Conservation (phyloP, 2,797 vertebrate genomes). For the Peromyscus attwateri region DNA sequence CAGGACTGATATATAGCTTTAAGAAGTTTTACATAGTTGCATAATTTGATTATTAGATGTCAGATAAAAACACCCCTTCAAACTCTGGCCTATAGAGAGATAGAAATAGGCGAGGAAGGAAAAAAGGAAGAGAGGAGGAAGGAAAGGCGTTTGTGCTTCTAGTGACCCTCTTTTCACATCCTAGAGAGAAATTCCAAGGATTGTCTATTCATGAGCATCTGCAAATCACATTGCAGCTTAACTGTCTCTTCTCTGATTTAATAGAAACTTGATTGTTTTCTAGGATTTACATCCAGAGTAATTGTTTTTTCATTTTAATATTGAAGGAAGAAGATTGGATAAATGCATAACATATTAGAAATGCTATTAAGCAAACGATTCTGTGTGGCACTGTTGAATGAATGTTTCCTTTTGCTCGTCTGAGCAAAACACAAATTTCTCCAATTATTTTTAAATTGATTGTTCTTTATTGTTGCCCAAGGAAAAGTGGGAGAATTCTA, state of each 20-base stretch:
- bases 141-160: background rate
- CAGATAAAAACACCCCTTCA: background rate
- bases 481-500: constrained; percentile 76
- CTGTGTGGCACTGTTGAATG: constrained; percentile 76
- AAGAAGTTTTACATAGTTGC: background rate
- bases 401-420: constrained; percentile 85
- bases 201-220: constrained; percentile 79
- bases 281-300: constrained; percentile 83
- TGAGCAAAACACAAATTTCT: constrained; percentile 85
- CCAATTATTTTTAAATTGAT: constrained; percentile 89
- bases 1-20: background rate
- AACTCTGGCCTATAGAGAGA: background rate
- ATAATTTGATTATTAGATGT: constrained; percentile 6
- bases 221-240: constrained; percentile 77
- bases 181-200: constrained; percentile 61
- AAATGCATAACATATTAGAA: constrained; percentile 87
- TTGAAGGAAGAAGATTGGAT: constrained; percentile 84
- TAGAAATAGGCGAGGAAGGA: background rate
- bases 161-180: background rate
- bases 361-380: constrained; percentile 87
- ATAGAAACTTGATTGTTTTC: constrained; percentile 82
- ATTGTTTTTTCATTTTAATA: constrained; percentile 86
- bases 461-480: constrained; percentile 83
- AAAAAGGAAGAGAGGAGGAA: too few species aligned
- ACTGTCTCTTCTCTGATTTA: constrained; percentile 76